Evolutionary conservation across 1,140 invertebrate genomes (phyloP), one percentile per base, ranked within the genome.

Genomic region (Drosophila insularis): DNA sequence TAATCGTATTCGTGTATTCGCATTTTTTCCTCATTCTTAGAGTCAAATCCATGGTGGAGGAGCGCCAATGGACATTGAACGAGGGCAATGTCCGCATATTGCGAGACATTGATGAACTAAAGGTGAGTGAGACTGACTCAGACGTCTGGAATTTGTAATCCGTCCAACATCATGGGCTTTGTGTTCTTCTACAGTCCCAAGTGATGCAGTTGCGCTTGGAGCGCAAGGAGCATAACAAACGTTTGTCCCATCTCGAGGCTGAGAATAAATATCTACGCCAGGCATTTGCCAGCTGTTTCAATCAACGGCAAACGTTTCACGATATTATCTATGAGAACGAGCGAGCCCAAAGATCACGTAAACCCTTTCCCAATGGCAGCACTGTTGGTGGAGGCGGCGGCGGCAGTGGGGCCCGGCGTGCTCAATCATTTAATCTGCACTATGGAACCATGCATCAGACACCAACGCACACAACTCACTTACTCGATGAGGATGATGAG

Each of bases 31-130:
- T 27, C 10, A 3, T 65, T 10, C 50, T 11, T 62, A 91, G 90
- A 74, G 93, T 95, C 8, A 94, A 94, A 69, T 92, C 93, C 39
- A 93, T 95, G 90, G 92, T 95, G 10, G 94, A 95, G 54, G 94
- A 94, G 53, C 93, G 93, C 35, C 92, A 93, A 40, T 91, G 91
- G 91, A 72, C 81, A 46, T 62, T 93, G 35, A 92, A 86, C 75
- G 92, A 93, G 85, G 92, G 92, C 35, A 93, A 93, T 84, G 76
- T 90, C 32, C 85, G 90, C 21, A 80, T 91, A 14, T 62, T 90
- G 50, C 81, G 91, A n/a, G 91, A 92, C 43, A 87, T 92, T 17
- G 90, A 92, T 73, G 91, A 92, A 50, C 65, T 92, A 5, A 92
- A 92, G 79, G 91, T 92, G 6, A 55, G 68, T 1, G 27, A 1